These are phyloP conservation scores for Centropus bengalensis DNA, from an alignment of 2,113 vertebrate genomes.

Conservation along the genomic window DNA sequence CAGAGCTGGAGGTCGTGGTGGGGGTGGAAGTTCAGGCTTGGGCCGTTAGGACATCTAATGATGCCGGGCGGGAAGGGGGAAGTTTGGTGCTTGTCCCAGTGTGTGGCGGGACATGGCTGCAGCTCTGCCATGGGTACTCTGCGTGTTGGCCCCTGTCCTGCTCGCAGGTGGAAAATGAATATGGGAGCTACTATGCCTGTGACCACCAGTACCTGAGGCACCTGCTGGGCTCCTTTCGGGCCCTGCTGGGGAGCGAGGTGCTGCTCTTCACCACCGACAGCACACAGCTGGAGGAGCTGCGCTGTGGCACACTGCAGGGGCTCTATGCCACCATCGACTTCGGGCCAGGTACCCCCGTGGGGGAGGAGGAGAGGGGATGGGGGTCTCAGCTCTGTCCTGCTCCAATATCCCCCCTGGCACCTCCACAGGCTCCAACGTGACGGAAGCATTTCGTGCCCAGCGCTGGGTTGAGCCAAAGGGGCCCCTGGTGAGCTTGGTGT, in stretches of 20 bases:
- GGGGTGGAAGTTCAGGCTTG: neutral
- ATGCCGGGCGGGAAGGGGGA: neutral
- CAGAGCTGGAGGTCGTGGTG: neutral
- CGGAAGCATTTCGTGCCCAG: conserved; percentile 82
- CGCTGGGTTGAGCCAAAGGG: conserved; percentile 85
- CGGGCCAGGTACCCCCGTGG: conserved; percentile 84
- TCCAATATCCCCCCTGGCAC: neutral
- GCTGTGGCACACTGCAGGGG: conserved; percentile 87
- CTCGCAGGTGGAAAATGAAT: conserved; percentile 93
- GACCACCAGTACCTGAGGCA: conserved; percentile 89
- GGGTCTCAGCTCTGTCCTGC: neutral
- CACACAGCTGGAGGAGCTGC: conserved; percentile 78
- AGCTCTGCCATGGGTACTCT: neutral
- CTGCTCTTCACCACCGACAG: conserved; percentile 94
- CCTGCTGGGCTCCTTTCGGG: conserved; percentile 82
- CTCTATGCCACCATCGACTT: conserved; percentile 93
- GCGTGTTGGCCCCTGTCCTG: neutral
- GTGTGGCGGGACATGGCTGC: neutral
- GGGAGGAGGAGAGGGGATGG: neutral
- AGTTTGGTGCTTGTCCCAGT: neutral
- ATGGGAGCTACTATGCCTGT: conserved; percentile 91
- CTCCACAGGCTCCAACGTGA: conserved; percentile 83
- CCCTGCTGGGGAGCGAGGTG: conserved; percentile 82
- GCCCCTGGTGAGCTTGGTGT: conserved; percentile 84
- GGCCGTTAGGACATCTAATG: neutral